Evolutionary conservation across 2,888 invertebrate species (phyloP), one percentile per base, ranked within the genome.

Genomic region (Clepsis dumicolana): DNA sequence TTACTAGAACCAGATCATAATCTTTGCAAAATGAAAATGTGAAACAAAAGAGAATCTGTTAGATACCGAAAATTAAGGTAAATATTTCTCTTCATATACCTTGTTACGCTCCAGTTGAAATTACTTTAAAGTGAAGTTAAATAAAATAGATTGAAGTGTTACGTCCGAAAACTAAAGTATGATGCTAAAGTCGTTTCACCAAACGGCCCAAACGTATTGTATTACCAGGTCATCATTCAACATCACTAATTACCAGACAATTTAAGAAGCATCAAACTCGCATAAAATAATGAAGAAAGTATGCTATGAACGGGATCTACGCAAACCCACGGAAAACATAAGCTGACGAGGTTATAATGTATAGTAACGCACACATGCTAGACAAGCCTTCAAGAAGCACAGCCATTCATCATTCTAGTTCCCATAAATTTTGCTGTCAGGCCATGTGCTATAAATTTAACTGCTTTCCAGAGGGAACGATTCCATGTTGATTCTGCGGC

Each of bases 351-450:
- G 52, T 68, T 59, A 68, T 68, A 68, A 64, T 68, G 68, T 64
- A 67, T 41, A 52, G 50, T 41, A 64, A 59, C 64, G 44, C 62
- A 63, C 52, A 63, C 56, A 68, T 57, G 52, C 63, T 52, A 57
- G 63, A 57, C 57, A 50, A 59, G 68, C 24, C 68, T 68, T 59
- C 68, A 68, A 68, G 63, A 68, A 63, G 48, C 52, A n/a, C n/a
- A 53, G n/a, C 59, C 68, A 68, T 68, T 52, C 59, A 68, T 68
- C 68, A 68, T 68, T 68, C 68, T 63, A 59, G 68, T 68, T 68
- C 68, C 64, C 68, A 68, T 68, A 68, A 41, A 68, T 68, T 64
- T 63, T 53, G 64, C 59, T 64, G 68, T 68, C 68, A 64, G 57
- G 59, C 32, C 24, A 63, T 64, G 63, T 59, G 68, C 63, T 48